A percentile compares a stretch with the other conserved stretches of the same genome.
phyloP scores from a whole-genome alignment of 1,140 invertebrate species.

The Drosophila tsacasi region DNA sequence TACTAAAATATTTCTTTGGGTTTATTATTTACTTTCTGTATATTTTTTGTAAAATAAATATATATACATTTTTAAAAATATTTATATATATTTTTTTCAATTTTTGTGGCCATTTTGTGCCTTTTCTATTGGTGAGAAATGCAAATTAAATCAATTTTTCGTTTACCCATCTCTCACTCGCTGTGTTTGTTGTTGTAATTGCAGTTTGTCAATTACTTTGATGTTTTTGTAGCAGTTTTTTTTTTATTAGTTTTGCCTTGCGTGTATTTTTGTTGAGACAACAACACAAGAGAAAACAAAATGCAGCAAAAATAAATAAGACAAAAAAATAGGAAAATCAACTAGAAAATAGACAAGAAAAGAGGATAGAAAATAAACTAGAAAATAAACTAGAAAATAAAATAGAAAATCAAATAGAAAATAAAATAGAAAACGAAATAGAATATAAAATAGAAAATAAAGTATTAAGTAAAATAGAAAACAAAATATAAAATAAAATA shows the following conservation, averaged over 20 bases:
- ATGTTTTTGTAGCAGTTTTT: conserved; percentile 34
- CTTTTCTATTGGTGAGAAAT: conserved; percentile 45
- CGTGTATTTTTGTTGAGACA: conserved; percentile 13
- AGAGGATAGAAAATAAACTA: conserved; percentile 21
- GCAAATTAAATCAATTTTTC: conserved; percentile 67
- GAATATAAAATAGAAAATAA: conserved; percentile 14
- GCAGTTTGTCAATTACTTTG: conserved; percentile 66
- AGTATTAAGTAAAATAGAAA: conserved; percentile 1
- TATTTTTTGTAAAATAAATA: not conserved
- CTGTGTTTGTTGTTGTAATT: conserved; percentile 36
- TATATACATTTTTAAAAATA: not conserved
- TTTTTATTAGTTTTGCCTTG: conserved; percentile 14
- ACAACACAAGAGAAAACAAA: conserved; percentile 19
- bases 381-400: conserved; percentile 23
- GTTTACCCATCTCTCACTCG: conserved; percentile 13
- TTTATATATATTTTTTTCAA: not conserved
- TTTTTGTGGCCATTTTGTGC: not conserved
- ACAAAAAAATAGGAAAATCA: conserved; percentile 13
- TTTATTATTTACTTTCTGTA: not conserved
- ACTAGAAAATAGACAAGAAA: conserved; percentile 21
- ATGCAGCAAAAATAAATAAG: not conserved
- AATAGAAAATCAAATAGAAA: conserved; percentile 17
- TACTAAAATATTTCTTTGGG: not conserved
- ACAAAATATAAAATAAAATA: conserved; percentile 23
- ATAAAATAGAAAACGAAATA: conserved; percentile 8